Percentiles rank a stretch among this genome's conserved stretches.
These are phyloP conservation scores for Bellardia pandia DNA, from an alignment of 2,888 invertebrate species.

Conservation along the genomic window DNA sequence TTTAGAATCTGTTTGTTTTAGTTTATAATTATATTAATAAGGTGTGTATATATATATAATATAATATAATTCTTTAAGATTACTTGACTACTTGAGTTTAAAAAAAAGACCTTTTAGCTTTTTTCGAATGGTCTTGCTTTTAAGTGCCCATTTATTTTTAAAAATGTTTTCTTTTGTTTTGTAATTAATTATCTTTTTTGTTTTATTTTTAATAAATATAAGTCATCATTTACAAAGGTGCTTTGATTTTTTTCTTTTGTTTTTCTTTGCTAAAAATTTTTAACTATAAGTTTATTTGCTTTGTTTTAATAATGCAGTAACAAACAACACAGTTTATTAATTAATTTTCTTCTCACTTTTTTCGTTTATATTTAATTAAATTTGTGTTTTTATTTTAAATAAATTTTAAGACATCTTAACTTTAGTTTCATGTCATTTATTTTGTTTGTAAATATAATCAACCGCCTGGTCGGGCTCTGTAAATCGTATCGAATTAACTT, in stretches of 20 bases:
- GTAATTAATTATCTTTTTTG: slow-evolving; percentile 42
- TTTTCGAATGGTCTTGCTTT: slow-evolving; percentile 52
- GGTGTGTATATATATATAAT: slow-evolving; percentile 45
- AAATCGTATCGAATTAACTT: too few species aligned
- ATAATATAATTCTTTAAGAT: slow-evolving; percentile 64
- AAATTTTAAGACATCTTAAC: slow-evolving; percentile 10
- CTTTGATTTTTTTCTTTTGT: slow-evolving; percentile 33
- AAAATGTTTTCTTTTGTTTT: slow-evolving; percentile 21
- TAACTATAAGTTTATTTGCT: slow-evolving; percentile 62
- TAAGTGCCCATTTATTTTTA: slow-evolving; percentile 36
- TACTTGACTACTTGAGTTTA: slow-evolving; percentile 55
- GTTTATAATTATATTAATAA: slow-evolving; percentile 20
- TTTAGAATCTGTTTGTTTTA: slow-evolving; percentile 57
- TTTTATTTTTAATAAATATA: slow-evolving; percentile 55
- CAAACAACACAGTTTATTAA: slow-evolving; percentile 70
- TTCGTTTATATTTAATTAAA: slow-evolving; percentile 33
- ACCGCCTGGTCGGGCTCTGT: too few species aligned
- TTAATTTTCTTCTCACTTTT: slow-evolving; percentile 10
- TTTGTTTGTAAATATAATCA: too few species aligned
- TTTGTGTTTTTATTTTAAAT: slow-evolving; percentile 11
- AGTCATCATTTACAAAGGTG: slow-evolving; percentile 70
- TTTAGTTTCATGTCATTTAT: neutral
- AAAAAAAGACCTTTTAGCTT: slow-evolving; percentile 41
- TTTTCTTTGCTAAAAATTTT: slow-evolving; percentile 67
- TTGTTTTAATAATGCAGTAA: slow-evolving; percentile 63